A percentile compares a stretch with the other conserved stretches of the same genome.
Conservation (phyloP, 2,888 invertebrate species). For the Drosophila neonasuta region DNA sequence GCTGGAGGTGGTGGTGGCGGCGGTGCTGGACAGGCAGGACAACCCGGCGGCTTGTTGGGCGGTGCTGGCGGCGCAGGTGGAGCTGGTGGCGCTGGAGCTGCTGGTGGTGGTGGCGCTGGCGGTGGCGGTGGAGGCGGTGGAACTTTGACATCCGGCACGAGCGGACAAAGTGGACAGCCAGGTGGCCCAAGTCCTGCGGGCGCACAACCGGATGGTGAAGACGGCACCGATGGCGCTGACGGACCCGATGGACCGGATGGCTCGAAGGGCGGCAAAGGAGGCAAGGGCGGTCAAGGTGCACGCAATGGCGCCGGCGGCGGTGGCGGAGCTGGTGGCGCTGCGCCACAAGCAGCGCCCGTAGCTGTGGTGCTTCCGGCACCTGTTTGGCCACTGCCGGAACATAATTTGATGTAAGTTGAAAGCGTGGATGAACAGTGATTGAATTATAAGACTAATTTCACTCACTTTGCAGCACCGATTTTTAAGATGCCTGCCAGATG, state of each 20-base stretch:
- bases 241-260: conserved; percentile 75
- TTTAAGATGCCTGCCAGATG: conserved; percentile 29
- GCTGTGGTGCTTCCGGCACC: conserved; percentile 57
- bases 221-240: conserved; percentile 71
- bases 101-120: conserved; percentile 66
- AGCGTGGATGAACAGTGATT: neutral
- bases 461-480: conserved; percentile 42
- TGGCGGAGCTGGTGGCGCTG: conserved; percentile 66
- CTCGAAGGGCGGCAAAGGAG: conserved; percentile 72
- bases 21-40: conserved; percentile 62
- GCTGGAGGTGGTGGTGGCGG: conserved; percentile 57
- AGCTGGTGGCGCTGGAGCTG: conserved; percentile 51
- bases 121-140: conserved; percentile 71
- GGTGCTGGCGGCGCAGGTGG: conserved; percentile 70
- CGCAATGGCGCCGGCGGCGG: conserved; percentile 72
- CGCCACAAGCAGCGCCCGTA: conserved; percentile 48
- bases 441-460: conserved; percentile 2
- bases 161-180: conserved; percentile 59
- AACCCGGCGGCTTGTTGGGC: conserved; percentile 62
- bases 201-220: conserved; percentile 67
- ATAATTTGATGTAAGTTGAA: conserved; percentile 54
- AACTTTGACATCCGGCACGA: conserved; percentile 57
- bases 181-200: conserved; percentile 66
- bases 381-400: conserved; percentile 60
- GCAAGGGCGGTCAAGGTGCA: conserved; percentile 77